Percentiles rank a stretch among this genome's conserved stretches.
Evolutionary conservation across 1,140 invertebrate species (phyloP).

Genomic region (Pectinophora gossypiella): DNA sequence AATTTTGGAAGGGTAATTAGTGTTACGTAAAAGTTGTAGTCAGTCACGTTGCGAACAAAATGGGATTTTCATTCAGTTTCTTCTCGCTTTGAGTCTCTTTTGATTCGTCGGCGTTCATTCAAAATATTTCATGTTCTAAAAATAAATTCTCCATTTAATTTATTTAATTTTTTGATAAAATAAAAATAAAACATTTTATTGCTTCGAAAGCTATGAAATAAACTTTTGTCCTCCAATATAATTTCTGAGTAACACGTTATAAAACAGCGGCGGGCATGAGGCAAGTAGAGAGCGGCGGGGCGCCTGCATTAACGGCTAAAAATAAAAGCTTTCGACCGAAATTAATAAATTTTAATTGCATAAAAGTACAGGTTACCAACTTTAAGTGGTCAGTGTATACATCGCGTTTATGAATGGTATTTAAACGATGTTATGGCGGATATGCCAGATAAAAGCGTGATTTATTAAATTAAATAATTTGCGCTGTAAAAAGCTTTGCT

Average conservation of each 20-base stretch:
- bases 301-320: constrained; percentile 22
- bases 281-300: background rate
- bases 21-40: too few species aligned
- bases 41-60: too few species aligned
- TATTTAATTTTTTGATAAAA: too few species aligned
- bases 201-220: too few species aligned
- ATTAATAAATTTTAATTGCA: constrained; percentile 50
- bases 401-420: background rate
- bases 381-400: constrained; percentile 3
- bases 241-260: constrained; percentile 16
- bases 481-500: constrained; percentile 5
- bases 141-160: too few species aligned
- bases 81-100: too few species aligned
- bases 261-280: constrained; percentile 6
- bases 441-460: background rate
- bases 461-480: constrained; percentile 9
- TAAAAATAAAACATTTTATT: too few species aligned
- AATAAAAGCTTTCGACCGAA: constrained; percentile 30
- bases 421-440: background rate
- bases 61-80: too few species aligned
- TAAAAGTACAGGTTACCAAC: constrained; percentile 27
- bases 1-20: too few species aligned
- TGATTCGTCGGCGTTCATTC: too few species aligned
- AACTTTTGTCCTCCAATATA: too few species aligned
- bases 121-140: too few species aligned